A percentile compares a stretch with the other conserved stretches of the same genome.
These are phyloP conservation scores for Egretta garzetta DNA, from an alignment of 2,113 vertebrate species.

Conservation along the genomic window DNA sequence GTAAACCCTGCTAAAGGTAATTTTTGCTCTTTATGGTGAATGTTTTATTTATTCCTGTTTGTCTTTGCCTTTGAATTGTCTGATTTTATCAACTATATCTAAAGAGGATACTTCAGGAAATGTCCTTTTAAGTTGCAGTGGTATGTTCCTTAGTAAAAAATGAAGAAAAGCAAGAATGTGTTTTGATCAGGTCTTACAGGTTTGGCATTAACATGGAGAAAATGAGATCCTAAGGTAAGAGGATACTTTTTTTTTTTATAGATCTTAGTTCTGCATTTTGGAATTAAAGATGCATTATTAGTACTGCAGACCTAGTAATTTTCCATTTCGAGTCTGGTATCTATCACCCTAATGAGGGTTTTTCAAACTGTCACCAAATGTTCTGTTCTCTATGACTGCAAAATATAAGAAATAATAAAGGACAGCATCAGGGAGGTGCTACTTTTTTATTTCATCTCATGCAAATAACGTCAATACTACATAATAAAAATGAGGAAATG, in stretches of 20 bases:
- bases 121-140: not conserved
- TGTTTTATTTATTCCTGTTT: not conserved
- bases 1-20: constrained; percentile 99
- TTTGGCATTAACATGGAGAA: not conserved
- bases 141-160: not conserved
- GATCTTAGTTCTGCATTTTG: not conserved
- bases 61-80: not conserved
- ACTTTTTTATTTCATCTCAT: not conserved
- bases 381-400: not conserved
- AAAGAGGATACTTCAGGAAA: not conserved
- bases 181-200: not conserved
- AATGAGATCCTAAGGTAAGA: constrained; percentile 9
- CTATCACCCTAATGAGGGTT: not conserved
- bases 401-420: not conserved
- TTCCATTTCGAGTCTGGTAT: not conserved
- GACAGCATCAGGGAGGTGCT: not conserved
- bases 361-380: not conserved
- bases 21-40: constrained; percentile 14
- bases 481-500: constrained; percentile 47
- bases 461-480: not conserved
- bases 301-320: not conserved
- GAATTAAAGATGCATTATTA: not conserved
- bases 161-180: not conserved
- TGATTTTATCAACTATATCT: not conserved
- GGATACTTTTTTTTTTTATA: not conserved